Evolutionary conservation across 1,140 invertebrate species (phyloP), one percentile per base, ranked within the genome.

Genomic region (Papilio glaucus): DNA sequence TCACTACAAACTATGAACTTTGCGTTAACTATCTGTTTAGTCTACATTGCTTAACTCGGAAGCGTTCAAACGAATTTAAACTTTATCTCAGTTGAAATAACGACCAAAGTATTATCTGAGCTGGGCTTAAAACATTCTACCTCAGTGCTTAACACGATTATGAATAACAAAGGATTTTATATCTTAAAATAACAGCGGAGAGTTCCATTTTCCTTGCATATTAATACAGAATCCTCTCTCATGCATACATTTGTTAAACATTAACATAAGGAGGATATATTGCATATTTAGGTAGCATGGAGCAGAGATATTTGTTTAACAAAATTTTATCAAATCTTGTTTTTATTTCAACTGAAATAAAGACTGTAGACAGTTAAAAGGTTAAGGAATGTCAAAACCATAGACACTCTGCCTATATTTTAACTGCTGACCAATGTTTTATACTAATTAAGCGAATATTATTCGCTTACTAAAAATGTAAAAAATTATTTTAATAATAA

Each of bases 21-120:
- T 39, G 72, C 74, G 61, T 74, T 78, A 78, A 78, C 77, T 78
- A 76, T 76, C 72, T 76, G 72, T 74, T 73, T 63, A 73, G 75
- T 75, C 65, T 68, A 74, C 77, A 72, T 76, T 72, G 60, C 77
- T 76, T 78, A 74, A 75, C 37, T 13, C 41, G 4, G 65, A 18
- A 65, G 37, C 62, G 18, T 45, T 29, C 65, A 49, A 68, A 41
- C 65, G 13, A 68, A 68, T 15, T 38, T 45, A 68, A 68, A 49
- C 65, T 15, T 29, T 49, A 68, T 13, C 7, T 5, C 13, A 6
- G n/a, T 29, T 15, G 13, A 3, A 7, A 29, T 49, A 68, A 49
- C 13, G 65, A 33, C 26, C 26, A 45, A 24, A 68, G 26, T 24
- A 0, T 45, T 13, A 45, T 45, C n/a, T 7, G 1, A 49, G 5